phyloP scores from a whole-genome alignment of 2,113 vertebrate species.

The Entomyzon cyanotis region DNA sequence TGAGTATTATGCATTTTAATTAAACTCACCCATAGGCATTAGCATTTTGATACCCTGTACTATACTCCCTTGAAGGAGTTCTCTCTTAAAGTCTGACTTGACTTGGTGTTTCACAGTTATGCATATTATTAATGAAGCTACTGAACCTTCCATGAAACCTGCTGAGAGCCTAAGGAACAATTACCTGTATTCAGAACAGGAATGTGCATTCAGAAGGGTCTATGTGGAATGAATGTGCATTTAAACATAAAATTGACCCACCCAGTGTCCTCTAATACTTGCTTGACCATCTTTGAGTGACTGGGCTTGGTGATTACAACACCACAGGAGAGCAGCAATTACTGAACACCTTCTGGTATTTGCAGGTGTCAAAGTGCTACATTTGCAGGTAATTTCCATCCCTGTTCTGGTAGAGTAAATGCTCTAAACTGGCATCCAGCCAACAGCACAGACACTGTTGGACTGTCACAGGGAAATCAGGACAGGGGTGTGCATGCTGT shows the following conservation, averaged over 20 bases:
- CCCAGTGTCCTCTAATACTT: background rate
- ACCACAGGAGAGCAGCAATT: background rate
- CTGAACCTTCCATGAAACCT: background rate
- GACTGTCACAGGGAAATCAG: background rate
- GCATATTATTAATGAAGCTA: background rate
- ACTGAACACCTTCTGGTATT: background rate
- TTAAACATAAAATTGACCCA: background rate
- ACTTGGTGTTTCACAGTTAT: background rate
- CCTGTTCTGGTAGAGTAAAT: background rate
- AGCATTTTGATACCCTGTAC: background rate
- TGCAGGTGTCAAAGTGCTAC: background rate
- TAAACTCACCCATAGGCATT: background rate
- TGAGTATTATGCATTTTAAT: background rate
- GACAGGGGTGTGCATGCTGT: background rate
- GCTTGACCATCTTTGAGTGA: background rate
- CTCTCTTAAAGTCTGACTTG: background rate
- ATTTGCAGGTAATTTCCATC: background rate
- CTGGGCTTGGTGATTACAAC: background rate
- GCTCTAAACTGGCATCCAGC: background rate
- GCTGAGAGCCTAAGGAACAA: background rate
- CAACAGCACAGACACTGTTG: background rate
- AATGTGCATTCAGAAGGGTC: background rate
- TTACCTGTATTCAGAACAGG: background rate
- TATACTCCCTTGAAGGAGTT: background rate
- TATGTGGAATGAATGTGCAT: background rate